Conservation (phyloP, 2,888 invertebrate genomes). For the Oscheius sp. region DNA sequence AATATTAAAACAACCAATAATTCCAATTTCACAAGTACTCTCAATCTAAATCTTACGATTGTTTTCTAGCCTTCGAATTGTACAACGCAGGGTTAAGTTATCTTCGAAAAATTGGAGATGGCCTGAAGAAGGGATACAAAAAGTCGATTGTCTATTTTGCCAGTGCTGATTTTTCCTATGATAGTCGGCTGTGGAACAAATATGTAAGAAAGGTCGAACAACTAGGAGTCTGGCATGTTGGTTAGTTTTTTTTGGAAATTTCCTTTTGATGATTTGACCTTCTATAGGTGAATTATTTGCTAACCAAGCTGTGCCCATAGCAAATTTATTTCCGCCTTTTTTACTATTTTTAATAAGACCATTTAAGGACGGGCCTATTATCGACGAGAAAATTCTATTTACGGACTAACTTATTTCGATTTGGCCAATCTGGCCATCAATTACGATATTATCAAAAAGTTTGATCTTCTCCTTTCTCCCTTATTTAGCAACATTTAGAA, state of each 20-base stretch:
- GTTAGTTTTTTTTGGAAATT: not conserved
- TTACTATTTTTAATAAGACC: not conserved
- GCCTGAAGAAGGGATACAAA: not conserved
- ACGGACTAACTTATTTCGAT: not conserved
- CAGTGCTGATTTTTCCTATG: not conserved
- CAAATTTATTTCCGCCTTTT: not conserved
- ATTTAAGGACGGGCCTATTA: too few relatives aligned
- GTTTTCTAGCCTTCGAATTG: not conserved
- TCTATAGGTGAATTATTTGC: not conserved
- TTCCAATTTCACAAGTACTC: not conserved
- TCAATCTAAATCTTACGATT: not conserved
- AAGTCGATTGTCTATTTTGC: conserved; percentile 1
- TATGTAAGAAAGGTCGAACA: conserved; percentile 1
- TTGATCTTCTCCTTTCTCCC: too few relatives aligned
- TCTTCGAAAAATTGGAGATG: not conserved
- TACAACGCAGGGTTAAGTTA: not conserved
- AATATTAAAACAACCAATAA: not conserved
- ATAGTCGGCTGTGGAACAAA: not conserved
- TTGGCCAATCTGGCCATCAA: not conserved
- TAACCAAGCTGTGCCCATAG: not conserved
- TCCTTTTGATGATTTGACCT: not conserved
- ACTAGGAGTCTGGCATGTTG: conserved; percentile 1
- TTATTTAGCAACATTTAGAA: too few relatives aligned
- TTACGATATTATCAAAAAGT: not conserved
- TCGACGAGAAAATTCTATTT: too few relatives aligned